phyloP scores from a whole-genome alignment of 2,113 vertebrate species.

The Zingel zingel region DNA sequence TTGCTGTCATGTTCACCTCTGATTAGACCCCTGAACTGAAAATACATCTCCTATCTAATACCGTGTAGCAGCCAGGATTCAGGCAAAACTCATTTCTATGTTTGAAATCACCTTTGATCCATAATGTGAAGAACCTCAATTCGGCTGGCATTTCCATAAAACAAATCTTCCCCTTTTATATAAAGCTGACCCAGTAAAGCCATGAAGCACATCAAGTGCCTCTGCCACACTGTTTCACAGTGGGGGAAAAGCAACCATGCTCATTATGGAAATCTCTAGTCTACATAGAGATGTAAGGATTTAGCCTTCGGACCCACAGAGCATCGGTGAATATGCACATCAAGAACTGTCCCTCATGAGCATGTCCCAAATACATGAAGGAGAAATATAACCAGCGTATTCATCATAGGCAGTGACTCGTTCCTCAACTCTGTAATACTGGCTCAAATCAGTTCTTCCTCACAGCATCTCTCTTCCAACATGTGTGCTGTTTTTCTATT shows the following conservation, averaged over 20 bases:
- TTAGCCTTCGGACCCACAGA: conserved; percentile 28
- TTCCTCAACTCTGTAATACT: neutral
- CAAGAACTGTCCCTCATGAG: conserved; percentile 10
- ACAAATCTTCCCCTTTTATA: conserved; percentile 6
- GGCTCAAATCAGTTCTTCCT: neutral
- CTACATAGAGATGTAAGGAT: conserved; percentile 22
- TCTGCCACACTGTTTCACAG: neutral
- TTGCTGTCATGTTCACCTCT: neutral
- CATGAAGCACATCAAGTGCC: conserved; percentile 28
- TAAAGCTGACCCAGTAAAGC: conserved; percentile 54
- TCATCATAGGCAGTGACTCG: conserved; percentile 4
- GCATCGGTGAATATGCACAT: conserved; percentile 35
- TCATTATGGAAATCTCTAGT: conserved; percentile 67
- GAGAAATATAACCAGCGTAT: neutral
- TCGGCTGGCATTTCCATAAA: conserved; percentile 13
- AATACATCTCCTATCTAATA: neutral
- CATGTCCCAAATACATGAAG: conserved; percentile 15
- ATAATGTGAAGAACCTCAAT: neutral
- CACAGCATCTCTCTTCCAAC: neutral
- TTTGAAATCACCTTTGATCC: neutral
- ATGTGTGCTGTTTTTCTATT: neutral
- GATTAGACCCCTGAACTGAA: neutral
- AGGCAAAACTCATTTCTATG: neutral
- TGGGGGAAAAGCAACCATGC: neutral
- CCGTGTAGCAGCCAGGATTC: neutral